Evolutionary conservation across 37 sponge, comb jelly and placozoan species (phyloP).

Genomic region (Mnemiopsis leidyi): DNA sequence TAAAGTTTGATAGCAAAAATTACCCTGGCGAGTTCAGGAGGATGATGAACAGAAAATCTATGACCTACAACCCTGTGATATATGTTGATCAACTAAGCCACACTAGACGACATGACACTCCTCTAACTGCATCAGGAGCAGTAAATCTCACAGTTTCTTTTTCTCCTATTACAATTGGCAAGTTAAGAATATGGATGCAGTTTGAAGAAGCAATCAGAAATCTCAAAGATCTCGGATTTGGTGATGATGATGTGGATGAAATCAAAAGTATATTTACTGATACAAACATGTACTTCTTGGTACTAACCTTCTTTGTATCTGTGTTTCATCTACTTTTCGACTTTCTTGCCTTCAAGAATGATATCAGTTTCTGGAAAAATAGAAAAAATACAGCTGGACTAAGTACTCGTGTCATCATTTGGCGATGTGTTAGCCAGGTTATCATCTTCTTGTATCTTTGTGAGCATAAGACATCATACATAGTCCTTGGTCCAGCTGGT

Average conservation of each 20-base stretch:
- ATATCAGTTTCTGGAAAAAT: slow-evolving; percentile 81
- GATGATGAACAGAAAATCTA: neutral
- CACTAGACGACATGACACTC: neutral
- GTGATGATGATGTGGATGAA: slow-evolving; percentile 86
- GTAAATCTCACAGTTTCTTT: slow-evolving; percentile 71
- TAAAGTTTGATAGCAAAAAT: slow-evolving; percentile 68
- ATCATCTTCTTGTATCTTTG: slow-evolving; percentile 87
- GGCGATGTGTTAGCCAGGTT: slow-evolving; percentile 81
- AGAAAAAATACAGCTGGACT: slow-evolving; percentile 84
- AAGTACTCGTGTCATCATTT: slow-evolving; percentile 76
- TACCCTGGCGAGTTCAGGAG: slow-evolving; percentile 71
- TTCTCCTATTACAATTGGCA: slow-evolving; percentile 74
- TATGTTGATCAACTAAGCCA: slow-evolving; percentile 77
- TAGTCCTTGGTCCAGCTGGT: slow-evolving; percentile 81
- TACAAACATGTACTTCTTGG: slow-evolving; percentile 73
- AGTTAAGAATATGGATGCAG: slow-evolving; percentile 74
- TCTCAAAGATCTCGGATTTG: slow-evolving; percentile 76
- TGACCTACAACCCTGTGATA: slow-evolving; percentile 74
- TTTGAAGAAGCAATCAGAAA: slow-evolving; percentile 68
- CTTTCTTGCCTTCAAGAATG: slow-evolving; percentile 95
- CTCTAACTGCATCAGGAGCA: neutral
- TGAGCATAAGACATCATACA: slow-evolving; percentile 84
- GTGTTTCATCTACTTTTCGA: slow-evolving; percentile 90
- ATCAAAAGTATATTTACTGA: slow-evolving; percentile 84
- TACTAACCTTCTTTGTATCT: slow-evolving; percentile 84